Conservation (phyloP, 2,888 invertebrate genomes). For the Rhorus exstirpatorius region DNA sequence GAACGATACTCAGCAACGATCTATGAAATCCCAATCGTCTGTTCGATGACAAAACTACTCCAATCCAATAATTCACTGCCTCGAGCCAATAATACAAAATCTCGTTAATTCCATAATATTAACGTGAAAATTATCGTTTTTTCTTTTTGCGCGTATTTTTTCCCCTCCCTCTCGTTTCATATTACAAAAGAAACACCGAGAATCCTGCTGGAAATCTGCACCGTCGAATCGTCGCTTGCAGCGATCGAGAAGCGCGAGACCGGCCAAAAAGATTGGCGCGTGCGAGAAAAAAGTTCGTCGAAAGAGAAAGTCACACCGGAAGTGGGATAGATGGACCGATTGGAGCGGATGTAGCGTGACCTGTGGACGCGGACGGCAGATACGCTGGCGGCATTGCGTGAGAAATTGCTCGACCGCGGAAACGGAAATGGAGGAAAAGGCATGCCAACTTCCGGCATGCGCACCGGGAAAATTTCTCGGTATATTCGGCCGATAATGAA, state of each 20-base stretch:
- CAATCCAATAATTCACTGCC: no score
- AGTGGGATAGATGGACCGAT: slow-evolving; percentile 87
- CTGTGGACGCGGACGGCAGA: slow-evolving; percentile 89
- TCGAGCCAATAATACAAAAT: no score
- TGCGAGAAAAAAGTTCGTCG: slow-evolving; percentile 45
- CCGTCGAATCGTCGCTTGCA: not conserved
- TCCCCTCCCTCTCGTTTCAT: no score
- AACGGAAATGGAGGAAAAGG: slow-evolving; percentile 87
- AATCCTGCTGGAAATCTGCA: slow-evolving; percentile 42
- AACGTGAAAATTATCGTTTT: no score
- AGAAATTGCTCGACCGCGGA: slow-evolving; percentile 84
- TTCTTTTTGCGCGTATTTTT: no score
- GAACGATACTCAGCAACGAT: no score
- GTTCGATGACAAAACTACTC: no score
- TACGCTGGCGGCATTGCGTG: slow-evolving; percentile 87
- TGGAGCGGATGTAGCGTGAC: slow-evolving; percentile 90
- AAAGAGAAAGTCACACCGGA: slow-evolving; percentile 67
- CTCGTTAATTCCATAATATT: no score
- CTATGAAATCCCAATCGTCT: no score
- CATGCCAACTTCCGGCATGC: slow-evolving; percentile 87
- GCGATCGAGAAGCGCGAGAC: slow-evolving; percentile 22
- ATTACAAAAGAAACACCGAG: slow-evolving; percentile 33
- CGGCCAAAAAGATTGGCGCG: slow-evolving; percentile 17
- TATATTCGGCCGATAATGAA: slow-evolving; percentile 74
- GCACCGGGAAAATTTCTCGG: slow-evolving; percentile 83